phyloP scores from a whole-genome alignment of 2,797 vertebrate species.

The Numenius phaeopus region DNA sequence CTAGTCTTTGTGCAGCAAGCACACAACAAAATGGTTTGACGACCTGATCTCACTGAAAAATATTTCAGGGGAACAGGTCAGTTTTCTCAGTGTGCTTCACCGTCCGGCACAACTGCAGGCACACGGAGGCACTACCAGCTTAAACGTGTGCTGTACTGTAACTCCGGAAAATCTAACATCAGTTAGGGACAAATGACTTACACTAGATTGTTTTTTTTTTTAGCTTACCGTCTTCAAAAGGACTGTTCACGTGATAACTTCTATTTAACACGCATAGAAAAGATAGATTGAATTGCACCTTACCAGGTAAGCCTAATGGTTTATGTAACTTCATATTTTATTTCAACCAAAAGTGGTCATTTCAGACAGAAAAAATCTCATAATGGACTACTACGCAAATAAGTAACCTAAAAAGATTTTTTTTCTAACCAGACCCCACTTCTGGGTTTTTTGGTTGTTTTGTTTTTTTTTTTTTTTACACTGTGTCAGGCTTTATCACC shows the following conservation, averaged over 20 bases:
- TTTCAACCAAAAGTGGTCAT: not conserved
- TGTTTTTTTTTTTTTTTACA: not conserved
- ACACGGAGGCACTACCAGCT: not conserved
- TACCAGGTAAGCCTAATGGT: not conserved
- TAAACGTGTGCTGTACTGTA: too few species aligned
- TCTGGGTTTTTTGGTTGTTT: not conserved
- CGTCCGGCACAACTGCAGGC: fast-evolving
- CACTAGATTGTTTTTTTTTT: not conserved
- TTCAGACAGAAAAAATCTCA: not conserved
- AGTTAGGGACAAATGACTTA: not conserved
- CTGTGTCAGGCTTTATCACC: not conserved
- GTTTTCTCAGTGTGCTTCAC: not conserved
- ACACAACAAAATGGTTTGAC: not conserved
- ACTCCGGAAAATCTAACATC: not conserved
- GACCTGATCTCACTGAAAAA: not conserved
- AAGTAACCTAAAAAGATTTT: not conserved
- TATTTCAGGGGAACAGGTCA: not conserved
- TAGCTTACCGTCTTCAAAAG: not conserved
- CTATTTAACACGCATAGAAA: not conserved
- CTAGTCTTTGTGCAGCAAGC: fast-evolving
- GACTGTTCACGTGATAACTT: not conserved
- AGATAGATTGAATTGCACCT: not conserved
- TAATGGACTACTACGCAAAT: not conserved
- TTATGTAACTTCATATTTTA: not conserved
- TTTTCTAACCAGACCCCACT: not conserved